phyloP scores from a whole-genome alignment of 2,888 invertebrate species.

The Drosophila emarginata region DNA sequence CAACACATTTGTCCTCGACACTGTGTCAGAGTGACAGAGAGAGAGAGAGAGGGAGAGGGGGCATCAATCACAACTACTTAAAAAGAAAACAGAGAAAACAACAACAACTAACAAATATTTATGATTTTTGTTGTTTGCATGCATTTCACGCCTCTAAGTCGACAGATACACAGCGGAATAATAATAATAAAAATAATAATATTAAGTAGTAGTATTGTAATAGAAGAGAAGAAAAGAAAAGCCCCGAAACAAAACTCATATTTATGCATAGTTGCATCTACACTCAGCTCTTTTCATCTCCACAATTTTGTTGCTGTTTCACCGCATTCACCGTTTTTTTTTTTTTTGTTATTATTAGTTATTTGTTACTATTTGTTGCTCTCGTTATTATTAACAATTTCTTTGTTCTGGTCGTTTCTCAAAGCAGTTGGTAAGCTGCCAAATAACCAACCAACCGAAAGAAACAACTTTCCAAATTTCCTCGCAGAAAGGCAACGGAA shows the following conservation, averaged over 20 bases:
- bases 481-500: too few species aligned
- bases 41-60: conserved; percentile 14
- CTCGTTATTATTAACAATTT: conserved; percentile 51
- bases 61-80: conserved; percentile 74
- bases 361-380: conserved; percentile 21
- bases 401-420: conserved; percentile 54
- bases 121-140: conserved; percentile 56
- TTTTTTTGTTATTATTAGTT: conserved; percentile 29
- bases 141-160: conserved; percentile 72
- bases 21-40: conserved; percentile 20
- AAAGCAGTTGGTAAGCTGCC: conserved; percentile 27
- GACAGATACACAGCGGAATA: conserved; percentile 60
- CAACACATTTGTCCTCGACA: conserved; percentile 57
- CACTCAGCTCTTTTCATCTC: conserved; percentile 15
- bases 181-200: conserved; percentile 14
- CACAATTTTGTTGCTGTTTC: neutral
- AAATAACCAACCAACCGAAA: neutral
- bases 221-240: conserved; percentile 51
- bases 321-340: neutral
- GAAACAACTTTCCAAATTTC: conserved; percentile 8
- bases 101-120: conserved; percentile 63
- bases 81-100: conserved; percentile 44
- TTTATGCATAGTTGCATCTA: conserved; percentile 52
- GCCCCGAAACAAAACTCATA: conserved; percentile 49
- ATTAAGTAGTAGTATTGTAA: neutral